Base-by-base conservation (phyloP, 2,797 vertebrate genomes). In the Rhabdomys pumilio region DNA sequence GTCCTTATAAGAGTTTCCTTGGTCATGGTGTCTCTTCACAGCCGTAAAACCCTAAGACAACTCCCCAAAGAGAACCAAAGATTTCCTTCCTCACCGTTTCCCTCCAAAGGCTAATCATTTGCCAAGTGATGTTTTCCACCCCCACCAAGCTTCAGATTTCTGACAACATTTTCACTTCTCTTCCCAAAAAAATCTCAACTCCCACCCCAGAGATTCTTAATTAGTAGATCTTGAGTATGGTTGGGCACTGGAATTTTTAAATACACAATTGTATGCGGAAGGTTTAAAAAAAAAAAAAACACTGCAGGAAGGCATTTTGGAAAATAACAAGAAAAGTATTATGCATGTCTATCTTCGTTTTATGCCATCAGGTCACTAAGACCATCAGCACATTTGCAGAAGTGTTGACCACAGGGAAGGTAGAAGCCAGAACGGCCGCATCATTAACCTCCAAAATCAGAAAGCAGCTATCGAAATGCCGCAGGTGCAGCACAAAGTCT, bases 371-470 rank as follows among this genome's bases (percentile, higher is more conserved):
- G 91, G 59, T 96, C 79, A 76, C 69, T 72, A 92, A 94, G 65
- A 86, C 72, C 69, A 93, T 97, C 88, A 97, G 96, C 97, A 95
- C 55, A 89, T 94, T 95, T 92, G 67, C 92, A 94, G 83, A 97
- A 91, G 44, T 85, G 94, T 95, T 94, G 93, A 90, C 82, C 84
- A 50, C 87, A 92, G 86, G 75, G 55, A 61, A 94, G 41, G 53
- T 57, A 38, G 75, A 67, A 82, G 55, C 75, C 69, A 92, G 65
- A 57, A 83, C 38, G 20, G 82, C 90, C 90, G 15, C 76, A 79
- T 95, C 61, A 93, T 95, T 92, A 97, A 97, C 95, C 73, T 89
- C 93, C 79, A 41, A 88, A 94, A 88, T 87, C 77, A 82, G 75
- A 96, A 93, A 61, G 55, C 86, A 73, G 88, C 77, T 95, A 53